A percentile compares a stretch with the other conserved stretches of the same genome.
phyloP scores from a whole-genome alignment of 2,888 invertebrate genomes.

The Himalopsyche anomala region DNA sequence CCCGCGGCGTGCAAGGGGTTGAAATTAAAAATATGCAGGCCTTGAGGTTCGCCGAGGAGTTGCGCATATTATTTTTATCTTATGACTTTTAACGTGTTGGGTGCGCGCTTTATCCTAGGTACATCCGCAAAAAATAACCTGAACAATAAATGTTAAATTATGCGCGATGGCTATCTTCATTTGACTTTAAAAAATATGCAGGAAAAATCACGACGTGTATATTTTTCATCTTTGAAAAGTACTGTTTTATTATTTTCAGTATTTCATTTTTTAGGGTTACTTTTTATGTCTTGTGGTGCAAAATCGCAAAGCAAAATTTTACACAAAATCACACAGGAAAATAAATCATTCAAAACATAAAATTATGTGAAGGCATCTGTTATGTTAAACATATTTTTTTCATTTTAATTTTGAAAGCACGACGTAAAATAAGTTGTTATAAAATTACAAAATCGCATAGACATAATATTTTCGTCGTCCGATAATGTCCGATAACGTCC shows the following conservation, averaged over 20 bases:
- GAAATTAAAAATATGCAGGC: slow-evolving; percentile 36
- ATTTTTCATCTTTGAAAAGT: not conserved
- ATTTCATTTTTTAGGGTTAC: too few relatives aligned
- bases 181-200: not conserved
- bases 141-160: not conserved
- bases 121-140: slow-evolving; percentile 10
- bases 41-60: not conserved
- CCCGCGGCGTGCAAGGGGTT: slow-evolving; percentile 29
- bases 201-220: not conserved
- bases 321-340: too few relatives aligned
- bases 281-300: too few relatives aligned
- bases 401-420: too few relatives aligned
- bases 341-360: too few relatives aligned
- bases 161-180: not conserved
- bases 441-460: too few relatives aligned
- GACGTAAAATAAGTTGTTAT: too few relatives aligned
- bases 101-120: not conserved
- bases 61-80: slow-evolving; percentile 25
- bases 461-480: too few relatives aligned
- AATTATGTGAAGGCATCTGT: too few relatives aligned
- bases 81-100: not conserved
- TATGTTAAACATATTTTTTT: too few relatives aligned
- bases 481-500: too few relatives aligned
- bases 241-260: not conserved
- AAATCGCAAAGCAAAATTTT: too few relatives aligned